A percentile compares a stretch with the other conserved stretches of the same genome.
These are phyloP conservation scores for Sebastes vulpes DNA, from an alignment of 2,797 vertebrate genomes.

Conservation along the genomic window DNA sequence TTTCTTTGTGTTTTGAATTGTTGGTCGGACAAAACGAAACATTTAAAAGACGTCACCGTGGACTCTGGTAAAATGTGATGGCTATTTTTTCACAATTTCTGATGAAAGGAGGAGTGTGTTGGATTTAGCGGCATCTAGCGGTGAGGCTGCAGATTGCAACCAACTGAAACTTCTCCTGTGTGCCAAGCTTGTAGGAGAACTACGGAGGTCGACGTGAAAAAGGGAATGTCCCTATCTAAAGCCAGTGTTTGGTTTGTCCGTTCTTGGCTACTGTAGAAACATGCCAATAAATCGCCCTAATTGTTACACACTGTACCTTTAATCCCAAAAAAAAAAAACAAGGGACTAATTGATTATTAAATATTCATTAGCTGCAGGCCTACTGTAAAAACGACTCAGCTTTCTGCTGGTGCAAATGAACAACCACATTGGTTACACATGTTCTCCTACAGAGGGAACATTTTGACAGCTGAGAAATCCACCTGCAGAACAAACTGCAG, in stretches of 20 bases:
- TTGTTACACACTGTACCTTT: too few relatives aligned
- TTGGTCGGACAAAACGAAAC: neutral
- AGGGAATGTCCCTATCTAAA: too few relatives aligned
- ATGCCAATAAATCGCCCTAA: too few relatives aligned
- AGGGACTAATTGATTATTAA: neutral
- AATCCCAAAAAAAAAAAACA: too few relatives aligned
- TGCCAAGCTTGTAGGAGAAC: too few relatives aligned
- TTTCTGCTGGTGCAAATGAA: neutral
- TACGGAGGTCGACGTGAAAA: too few relatives aligned
- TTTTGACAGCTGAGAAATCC: neutral
- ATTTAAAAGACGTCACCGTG: neutral
- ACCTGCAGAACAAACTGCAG: conserved; percentile 1
- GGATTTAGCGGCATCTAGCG: too few relatives aligned
- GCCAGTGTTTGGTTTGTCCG: too few relatives aligned
- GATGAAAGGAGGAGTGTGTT: neutral
- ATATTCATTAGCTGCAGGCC: neutral
- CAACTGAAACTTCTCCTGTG: too few relatives aligned
- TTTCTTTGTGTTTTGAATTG: neutral
- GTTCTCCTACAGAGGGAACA: neutral
- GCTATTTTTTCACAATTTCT: neutral
- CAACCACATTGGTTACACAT: neutral
- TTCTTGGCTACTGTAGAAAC: too few relatives aligned
- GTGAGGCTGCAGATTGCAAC: too few relatives aligned
- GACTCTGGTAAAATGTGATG: neutral
- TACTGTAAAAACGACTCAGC: neutral